Conservation (phyloP, 92 coral and sea anemone species). For the Blastomussa wellsi region DNA sequence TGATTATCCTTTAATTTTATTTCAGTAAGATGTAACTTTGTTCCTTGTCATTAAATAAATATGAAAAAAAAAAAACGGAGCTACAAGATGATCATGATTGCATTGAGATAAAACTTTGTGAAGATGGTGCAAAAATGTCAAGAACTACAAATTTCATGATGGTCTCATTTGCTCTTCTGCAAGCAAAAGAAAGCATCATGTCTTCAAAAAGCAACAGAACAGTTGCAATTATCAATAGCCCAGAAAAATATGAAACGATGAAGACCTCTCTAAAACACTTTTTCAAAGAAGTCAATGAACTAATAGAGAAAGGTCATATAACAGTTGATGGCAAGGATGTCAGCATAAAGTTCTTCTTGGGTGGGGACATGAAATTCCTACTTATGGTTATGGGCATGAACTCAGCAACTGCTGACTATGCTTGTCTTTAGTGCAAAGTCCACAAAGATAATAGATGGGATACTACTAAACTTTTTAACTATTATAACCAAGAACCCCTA, state of each 20-base stretch:
- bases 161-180: conserved; percentile 56
- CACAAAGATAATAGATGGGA: conserved; percentile 64
- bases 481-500: conserved; percentile 31
- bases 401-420: conserved; percentile 47
- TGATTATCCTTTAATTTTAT: no score
- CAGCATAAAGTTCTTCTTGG: conserved; percentile 44
- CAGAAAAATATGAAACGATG: conserved; percentile 50
- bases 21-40: no score
- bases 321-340: conserved; percentile 45
- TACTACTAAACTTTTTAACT: conserved; percentile 31
- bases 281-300: conserved; percentile 46
- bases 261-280: conserved; percentile 29
- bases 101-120: conserved; percentile 42
- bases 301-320: conserved; percentile 18
- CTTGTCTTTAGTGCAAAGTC: conserved; percentile 59
- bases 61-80: no score
- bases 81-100: conserved; percentile 20
- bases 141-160: conserved; percentile 63
- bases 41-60: no score
- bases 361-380: conserved; percentile 55
- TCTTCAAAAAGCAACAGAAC: conserved; percentile 56
- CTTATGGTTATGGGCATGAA: conserved; percentile 46
- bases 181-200: conserved; percentile 49
- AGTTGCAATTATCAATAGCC: conserved; percentile 54
- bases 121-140: conserved; percentile 62